A percentile compares a stretch with the other conserved stretches of the same genome.
phyloP scores from a whole-genome alignment of 2,113 vertebrate genomes.

The Vicugna pacos region DNA sequence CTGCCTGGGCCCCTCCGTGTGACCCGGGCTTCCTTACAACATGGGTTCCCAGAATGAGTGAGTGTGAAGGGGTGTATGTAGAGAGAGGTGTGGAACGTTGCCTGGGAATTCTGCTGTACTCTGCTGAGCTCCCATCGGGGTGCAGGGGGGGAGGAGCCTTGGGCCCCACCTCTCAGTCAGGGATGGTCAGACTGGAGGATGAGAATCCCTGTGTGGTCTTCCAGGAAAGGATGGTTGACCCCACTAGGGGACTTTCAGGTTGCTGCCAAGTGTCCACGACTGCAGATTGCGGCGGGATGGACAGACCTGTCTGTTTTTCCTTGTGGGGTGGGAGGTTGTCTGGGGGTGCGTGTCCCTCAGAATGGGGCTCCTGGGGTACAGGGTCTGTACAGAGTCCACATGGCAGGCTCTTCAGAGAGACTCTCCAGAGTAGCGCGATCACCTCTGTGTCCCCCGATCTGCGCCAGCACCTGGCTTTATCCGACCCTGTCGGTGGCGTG shows the following conservation, averaged over 20 bases:
- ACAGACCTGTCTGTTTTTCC: accelerated
- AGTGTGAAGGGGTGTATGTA: accelerated
- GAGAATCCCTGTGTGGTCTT: accelerated
- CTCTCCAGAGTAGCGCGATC: accelerated
- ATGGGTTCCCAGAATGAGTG: neutral
- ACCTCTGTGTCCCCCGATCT: neutral
- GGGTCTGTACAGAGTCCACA: accelerated
- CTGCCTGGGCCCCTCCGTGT: accelerated
- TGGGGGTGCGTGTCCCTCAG: accelerated
- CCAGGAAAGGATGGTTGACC: accelerated
- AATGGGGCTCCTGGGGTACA: accelerated
- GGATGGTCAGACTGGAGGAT: accelerated
- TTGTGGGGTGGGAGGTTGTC: neutral
- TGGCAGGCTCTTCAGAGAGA: accelerated
- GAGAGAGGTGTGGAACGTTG: accelerated
- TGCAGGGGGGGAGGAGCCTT: neutral
- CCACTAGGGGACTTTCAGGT: neutral
- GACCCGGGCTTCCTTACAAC: neutral
- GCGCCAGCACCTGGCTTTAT: accelerated
- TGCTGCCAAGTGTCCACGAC: neutral
- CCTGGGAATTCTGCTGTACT: neutral
- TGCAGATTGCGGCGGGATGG: accelerated
- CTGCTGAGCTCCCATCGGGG: neutral
- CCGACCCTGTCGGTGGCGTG: neutral
- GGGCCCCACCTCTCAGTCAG: neutral